These are phyloP conservation scores for Isaurus tuberculatus DNA, from an alignment of 92 coral and sea anemone genomes.

Conservation along the genomic window DNA sequence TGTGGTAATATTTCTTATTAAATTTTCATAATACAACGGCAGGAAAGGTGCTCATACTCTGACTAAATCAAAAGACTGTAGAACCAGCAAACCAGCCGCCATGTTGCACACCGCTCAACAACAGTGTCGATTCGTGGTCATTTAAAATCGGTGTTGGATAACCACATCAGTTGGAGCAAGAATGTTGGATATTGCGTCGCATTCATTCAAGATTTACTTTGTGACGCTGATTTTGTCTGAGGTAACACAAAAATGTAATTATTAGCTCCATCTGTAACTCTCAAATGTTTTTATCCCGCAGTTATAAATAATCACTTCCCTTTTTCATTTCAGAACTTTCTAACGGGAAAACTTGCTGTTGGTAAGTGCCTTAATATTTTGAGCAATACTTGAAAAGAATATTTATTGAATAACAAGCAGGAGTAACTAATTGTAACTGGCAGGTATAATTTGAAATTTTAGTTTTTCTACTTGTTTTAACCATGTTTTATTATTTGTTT, in stretches of 20 bases:
- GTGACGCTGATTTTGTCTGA: not conserved
- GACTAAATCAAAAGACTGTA: slow-evolving; percentile 19
- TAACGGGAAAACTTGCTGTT: not conserved
- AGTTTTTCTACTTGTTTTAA: not conserved
- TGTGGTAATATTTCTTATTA: slow-evolving; percentile 45
- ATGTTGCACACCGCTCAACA: not conserved
- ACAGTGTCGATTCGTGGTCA: not conserved
- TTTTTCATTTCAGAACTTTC: not conserved
- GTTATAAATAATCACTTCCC: not conserved
- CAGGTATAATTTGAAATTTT: not conserved
- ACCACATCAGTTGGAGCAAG: not conserved
- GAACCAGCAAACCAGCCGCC: not conserved
- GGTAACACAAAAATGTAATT: not conserved
- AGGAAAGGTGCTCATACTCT: not conserved
- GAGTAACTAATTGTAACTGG: not conserved
- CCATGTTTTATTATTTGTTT: not conserved
- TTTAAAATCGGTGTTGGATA: not conserved
- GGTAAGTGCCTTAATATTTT: slow-evolving; percentile 22
- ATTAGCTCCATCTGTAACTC: not conserved
- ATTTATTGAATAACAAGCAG: not conserved
- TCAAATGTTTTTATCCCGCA: not conserved
- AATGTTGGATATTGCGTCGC: not conserved
- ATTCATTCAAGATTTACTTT: not conserved
- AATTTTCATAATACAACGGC: slow-evolving; percentile 43
- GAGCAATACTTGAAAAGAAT: not conserved